Conservation (phyloP, 2,888 invertebrate species). For the Agapostemon virescens region DNA sequence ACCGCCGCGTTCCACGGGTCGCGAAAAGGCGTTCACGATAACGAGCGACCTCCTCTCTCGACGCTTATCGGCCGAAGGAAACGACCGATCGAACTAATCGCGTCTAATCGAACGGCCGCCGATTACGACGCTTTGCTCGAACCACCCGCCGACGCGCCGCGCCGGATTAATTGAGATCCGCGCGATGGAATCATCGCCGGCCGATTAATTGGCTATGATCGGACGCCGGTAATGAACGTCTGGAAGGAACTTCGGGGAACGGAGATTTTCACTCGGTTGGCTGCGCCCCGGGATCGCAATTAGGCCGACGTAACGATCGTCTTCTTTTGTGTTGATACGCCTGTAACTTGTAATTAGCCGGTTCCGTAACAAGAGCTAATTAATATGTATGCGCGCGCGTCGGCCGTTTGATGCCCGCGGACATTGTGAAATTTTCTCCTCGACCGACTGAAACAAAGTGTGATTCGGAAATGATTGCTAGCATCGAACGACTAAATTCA, state of each 20-base stretch:
- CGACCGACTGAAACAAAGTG: neutral
- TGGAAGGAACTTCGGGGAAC: constrained; percentile 12
- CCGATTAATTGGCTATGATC: constrained; percentile 18
- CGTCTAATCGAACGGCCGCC: constrained; percentile 5
- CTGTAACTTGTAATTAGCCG: constrained; percentile 2
- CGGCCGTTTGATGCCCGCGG: neutral
- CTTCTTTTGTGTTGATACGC: constrained; percentile 15
- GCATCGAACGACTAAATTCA: neutral
- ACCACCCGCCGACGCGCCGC: neutral
- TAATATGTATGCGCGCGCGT: neutral
- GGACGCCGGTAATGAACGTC: constrained; percentile 20
- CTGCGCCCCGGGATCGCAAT: constrained; percentile 7
- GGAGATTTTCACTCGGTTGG: constrained; percentile 3
- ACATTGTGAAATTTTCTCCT: neutral
- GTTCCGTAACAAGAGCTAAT: constrained; percentile 9
- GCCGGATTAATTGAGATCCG: constrained; percentile 20
- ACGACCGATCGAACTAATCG: constrained; percentile 11
- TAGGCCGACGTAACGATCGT: neutral
- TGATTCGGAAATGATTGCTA: neutral
- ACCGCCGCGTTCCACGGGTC: constrained; percentile 4
- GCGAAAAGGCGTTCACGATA: constrained; percentile 3
- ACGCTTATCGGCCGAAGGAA: constrained; percentile 33
- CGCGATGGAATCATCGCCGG: neutral
- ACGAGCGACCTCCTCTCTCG: neutral
- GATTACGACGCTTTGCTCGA: constrained; percentile 7